Conservation (phyloP, 2,113 vertebrate genomes). For the Oryctolagus cuniculus region mOryCun1.1 NC_091435.1:84653001-84653500, state of each 20-base stretch:
- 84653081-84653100: background rate
- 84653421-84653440: background rate
- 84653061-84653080: too few species aligned
- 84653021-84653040: background rate
- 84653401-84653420: too few species aligned
- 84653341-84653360: too few species aligned
- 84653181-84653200: background rate
- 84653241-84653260: background rate
- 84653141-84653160: background rate
- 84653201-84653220: conserved; percentile 7
- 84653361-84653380: background rate
- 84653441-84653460: rapidly evolving
- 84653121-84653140: background rate
- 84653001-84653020: too few species aligned
- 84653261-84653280: background rate
- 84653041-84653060: background rate
- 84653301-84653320: background rate
- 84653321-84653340: background rate
- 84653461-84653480: background rate
- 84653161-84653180: background rate
- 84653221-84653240: background rate
- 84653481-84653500: background rate
- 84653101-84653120: background rate
- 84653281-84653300: background rate
- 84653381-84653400: too few species aligned